phyloP scores from a whole-genome alignment of 2,797 vertebrate species.

The Poecilia wingei region DNA sequence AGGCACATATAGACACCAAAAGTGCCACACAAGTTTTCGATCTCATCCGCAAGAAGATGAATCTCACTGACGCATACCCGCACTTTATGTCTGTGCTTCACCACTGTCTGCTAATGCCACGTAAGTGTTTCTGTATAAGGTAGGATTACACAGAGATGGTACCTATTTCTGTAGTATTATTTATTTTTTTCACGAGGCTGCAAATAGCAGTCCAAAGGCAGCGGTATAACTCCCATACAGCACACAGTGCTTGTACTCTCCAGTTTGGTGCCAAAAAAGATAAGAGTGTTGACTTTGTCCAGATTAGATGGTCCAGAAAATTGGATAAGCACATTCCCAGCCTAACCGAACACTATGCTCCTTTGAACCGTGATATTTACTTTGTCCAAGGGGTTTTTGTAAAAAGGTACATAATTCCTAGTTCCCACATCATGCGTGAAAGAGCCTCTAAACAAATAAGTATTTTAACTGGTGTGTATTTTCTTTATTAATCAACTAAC shows the following conservation, averaged over 20 bases:
- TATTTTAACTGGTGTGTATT: neutral
- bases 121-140: conserved; percentile 80
- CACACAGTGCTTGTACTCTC: conserved; percentile 19
- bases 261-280: conserved; percentile 48
- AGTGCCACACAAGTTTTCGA: conserved; percentile 98
- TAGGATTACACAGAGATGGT: neutral
- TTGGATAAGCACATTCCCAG: conserved; percentile 53
- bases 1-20: conserved; percentile 98
- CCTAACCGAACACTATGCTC: conserved; percentile 18
- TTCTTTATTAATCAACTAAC: conserved; percentile 4
- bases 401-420: neutral
- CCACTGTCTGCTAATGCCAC: conserved; percentile 99
- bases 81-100: conserved; percentile 99
- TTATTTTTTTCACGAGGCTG: neutral
- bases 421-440: conserved; percentile 19
- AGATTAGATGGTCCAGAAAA: conserved; percentile 37
- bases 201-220: neutral
- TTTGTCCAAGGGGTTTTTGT: conserved; percentile 3
- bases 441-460: conserved; percentile 6
- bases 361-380: conserved; percentile 20
- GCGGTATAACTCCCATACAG: conserved; percentile 18
- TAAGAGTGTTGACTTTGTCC: conserved; percentile 62
- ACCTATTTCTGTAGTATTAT: neutral
- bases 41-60: conserved; percentile 95
- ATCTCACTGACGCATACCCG: conserved; percentile 94